Evolutionary conservation across 2,797 vertebrate genomes (phyloP), one percentile per base, ranked within the genome.

Genomic region (Rhinogobio ventralis): DNA sequence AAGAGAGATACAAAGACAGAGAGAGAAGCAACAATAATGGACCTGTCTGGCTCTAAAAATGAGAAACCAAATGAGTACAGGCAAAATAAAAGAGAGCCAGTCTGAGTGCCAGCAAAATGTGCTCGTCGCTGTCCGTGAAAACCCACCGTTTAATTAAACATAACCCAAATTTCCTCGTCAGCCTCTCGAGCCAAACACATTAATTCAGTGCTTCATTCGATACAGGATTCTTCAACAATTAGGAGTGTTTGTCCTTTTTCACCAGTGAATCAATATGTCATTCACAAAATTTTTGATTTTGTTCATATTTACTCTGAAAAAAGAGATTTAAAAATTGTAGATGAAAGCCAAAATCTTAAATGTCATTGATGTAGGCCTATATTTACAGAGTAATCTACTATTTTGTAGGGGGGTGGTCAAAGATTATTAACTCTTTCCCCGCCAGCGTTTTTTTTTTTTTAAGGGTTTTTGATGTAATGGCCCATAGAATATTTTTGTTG

Each of bases 1-100:
- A 71, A 28, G 17, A 57, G n/a, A 71, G n/a, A 71, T 42, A 71
- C 51, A 81, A 72, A 81, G 67, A 57, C 51, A 30, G n/a, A 3
- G 7, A 39, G 49, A 39, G n/a, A 81, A 28, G 33, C 36, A 14
- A 55, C 49, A 57, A 68, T 42, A 71, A 80, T 51, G 30, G 62
- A 49, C 17, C 75, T 49, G 19, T 66, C 25, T 46, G 42, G 42
- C 17, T 49, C 42, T 79, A 19, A 28, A 79, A 66, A 13, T 66
- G 42, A 64, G 60, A 73, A 64, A 64, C 39, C 19, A 79, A 79
- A 66, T 28, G 76, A 49, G 76, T 23, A 20, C 30, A 66, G 11
- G 76, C 60, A 33, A 30, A 46, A 79, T 46, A 66, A 66, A 79
- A 66, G 42, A 30, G 15, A 64, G 39, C 15, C 25, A 46, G 39